These are phyloP conservation scores for Tragopan temminckii DNA, from an alignment of 2,797 vertebrate genomes.

Conservation along the genomic window DNA sequence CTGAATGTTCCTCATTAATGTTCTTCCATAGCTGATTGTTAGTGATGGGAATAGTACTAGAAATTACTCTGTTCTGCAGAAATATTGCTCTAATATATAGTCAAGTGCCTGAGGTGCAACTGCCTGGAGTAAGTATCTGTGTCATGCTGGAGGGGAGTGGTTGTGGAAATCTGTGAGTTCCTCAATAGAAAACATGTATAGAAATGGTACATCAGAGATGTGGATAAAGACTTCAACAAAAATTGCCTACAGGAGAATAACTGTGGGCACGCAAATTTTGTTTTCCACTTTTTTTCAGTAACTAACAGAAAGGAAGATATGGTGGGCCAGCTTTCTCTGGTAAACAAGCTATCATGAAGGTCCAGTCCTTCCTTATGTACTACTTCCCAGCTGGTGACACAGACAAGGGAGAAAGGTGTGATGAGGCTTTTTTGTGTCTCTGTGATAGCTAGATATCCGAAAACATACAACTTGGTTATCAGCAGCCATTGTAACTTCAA, in stretches of 20 bases:
- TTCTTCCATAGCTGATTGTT: background rate
- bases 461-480: background rate
- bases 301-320: background rate
- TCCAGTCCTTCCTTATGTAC: background rate
- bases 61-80: background rate
- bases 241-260: background rate
- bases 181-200: background rate
- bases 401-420: background rate
- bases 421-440: background rate
- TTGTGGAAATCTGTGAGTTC: background rate
- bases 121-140: background rate
- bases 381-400: background rate
- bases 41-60: background rate
- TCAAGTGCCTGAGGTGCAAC: background rate
- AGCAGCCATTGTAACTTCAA: background rate
- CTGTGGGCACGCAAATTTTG: accelerated
- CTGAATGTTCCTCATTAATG: background rate
- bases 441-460: background rate
- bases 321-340: background rate
- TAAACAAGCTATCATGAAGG: background rate
- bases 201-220: background rate
- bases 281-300: background rate
- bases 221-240: background rate
- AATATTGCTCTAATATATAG: background rate
- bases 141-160: background rate